phyloP scores from a whole-genome alignment of 2,888 invertebrate species.

The Tiliacea aurago region DNA sequence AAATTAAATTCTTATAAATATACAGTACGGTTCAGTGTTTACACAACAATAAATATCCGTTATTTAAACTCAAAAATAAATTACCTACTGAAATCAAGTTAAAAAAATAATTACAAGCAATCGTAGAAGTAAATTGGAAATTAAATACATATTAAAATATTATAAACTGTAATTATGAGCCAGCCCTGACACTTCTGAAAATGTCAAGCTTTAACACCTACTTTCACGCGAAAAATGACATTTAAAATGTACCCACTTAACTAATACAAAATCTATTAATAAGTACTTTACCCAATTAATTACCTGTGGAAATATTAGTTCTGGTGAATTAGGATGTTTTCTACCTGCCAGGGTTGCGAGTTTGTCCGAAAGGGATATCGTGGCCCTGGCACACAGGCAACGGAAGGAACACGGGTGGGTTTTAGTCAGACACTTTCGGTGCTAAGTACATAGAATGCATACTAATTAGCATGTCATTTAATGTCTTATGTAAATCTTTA shows the following conservation, averaged over 20 bases:
- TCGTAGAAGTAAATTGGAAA: slow-evolving; percentile 23
- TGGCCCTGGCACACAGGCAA: too few relatives aligned
- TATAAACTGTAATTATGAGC: slow-evolving; percentile 46
- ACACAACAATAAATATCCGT: slow-evolving; percentile 31
- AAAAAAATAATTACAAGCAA: slow-evolving; percentile 41
- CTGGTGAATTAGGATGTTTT: too few relatives aligned
- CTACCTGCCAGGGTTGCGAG: too few relatives aligned
- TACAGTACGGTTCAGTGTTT: slow-evolving; percentile 28
- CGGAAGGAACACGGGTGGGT: too few relatives aligned
- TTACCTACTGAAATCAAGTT: slow-evolving; percentile 19
- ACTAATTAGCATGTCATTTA: too few relatives aligned
- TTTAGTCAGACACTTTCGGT: too few relatives aligned
- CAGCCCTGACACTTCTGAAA: slow-evolving; percentile 68
- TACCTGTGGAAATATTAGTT: not conserved
- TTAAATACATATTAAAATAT: slow-evolving; percentile 51
- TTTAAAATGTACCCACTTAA: slow-evolving; percentile 40
- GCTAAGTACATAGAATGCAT: too few relatives aligned
- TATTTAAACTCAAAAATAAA: slow-evolving; percentile 21
- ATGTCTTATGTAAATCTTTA: too few relatives aligned
- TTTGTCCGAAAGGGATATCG: too few relatives aligned
- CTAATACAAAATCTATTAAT: slow-evolving; percentile 29
- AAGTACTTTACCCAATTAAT: too few relatives aligned
- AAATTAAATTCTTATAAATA: not conserved
- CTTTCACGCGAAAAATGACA: slow-evolving; percentile 67
- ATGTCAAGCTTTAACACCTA: slow-evolving; percentile 64